Evolutionary conservation across 2,888 invertebrate species (phyloP).

Genomic region (Portevinia maculata): DNA sequence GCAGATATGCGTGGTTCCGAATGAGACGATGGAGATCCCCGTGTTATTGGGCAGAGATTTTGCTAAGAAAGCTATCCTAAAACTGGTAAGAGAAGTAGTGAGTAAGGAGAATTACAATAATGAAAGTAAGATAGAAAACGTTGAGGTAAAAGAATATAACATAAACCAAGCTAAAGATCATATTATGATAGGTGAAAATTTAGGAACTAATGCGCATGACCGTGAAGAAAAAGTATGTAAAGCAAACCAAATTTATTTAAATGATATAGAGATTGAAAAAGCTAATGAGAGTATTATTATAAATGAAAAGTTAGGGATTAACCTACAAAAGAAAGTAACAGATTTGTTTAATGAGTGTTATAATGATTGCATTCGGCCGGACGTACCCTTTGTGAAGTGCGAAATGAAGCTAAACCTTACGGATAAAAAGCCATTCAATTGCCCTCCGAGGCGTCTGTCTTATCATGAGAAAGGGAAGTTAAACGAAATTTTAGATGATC

Average conservation of each 20-base stretch:
- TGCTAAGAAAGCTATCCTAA: slow-evolving; percentile 5
- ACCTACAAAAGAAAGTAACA: background rate
- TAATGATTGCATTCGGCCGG: slow-evolving; percentile 7
- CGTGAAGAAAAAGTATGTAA: too few species aligned
- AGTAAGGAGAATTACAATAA: too few species aligned
- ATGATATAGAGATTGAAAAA: slow-evolving; percentile 6
- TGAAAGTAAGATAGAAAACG: slow-evolving; percentile 1
- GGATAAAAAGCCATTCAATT: slow-evolving; percentile 35
- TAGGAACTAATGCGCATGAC: too few species aligned
- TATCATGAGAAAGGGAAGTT: slow-evolving; percentile 29
- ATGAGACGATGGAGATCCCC: slow-evolving; percentile 11
- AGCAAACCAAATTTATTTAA: background rate
- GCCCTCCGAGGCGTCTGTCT: too few species aligned
- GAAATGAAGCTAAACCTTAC: slow-evolving; percentile 16
- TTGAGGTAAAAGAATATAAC: background rate
- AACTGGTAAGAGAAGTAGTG: background rate
- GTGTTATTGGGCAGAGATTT: slow-evolving; percentile 15
- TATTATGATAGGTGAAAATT: too few species aligned
- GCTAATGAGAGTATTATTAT: background rate
- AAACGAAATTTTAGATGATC: slow-evolving; percentile 13
- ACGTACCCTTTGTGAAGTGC: background rate
- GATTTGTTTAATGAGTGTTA: slow-evolving; percentile 5
- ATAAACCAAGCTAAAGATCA: too few species aligned
- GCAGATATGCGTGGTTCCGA: background rate
- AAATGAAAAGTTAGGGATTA: background rate